Evolutionary conservation across 2,113 vertebrate species (phyloP), one percentile per base, ranked within the genome.

Genomic region (Microcebus lehilahytsara): DNA sequence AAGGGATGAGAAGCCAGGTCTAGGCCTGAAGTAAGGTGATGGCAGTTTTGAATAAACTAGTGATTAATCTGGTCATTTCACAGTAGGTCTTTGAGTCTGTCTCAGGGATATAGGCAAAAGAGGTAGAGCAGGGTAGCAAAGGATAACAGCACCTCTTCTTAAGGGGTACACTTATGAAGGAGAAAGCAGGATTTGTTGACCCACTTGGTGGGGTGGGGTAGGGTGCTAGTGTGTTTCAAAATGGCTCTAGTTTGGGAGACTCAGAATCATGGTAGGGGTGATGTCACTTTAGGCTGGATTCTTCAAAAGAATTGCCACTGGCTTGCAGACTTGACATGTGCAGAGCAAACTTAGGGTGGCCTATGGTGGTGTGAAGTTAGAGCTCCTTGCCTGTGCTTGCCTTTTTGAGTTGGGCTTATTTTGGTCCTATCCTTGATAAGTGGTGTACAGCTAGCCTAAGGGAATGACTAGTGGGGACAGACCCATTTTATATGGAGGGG

Each of bases 21-120:
- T 32, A 78, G 77, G 60, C 37, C 71, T 64, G 49, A 49, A 95
- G n/a, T 84, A 64, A 85, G 64, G 34, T 80, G 69, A 25, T 93
- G 53, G 42, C 34, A 10, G 42, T 85, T 93, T 93, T 91, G 37
- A 78, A 58, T 67, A 62, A 77, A 49, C 32, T 2, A 6, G 53
- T 83, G 81, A 53, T 69, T 93, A 79, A 64, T 93, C 14, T 95
- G 69, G 19, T 90, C 37, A 7, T 80, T 94, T 88, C 72, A 51
- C 49, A 72, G 51, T 19, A 22, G 42, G 32, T 93, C 81, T 84
- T 67, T 46, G 78, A 66, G 42, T 58, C 40, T 27, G 7, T 64
- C 6, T 23, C 37, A 40, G 46, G n/a, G n/a, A 69, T 89, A 11
- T 53, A 72, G 19, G 10, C 51, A 53, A 89, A 89, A 53, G 14